Conservation (phyloP, 2,888 invertebrate species). For the Melitaea athalia region DNA sequence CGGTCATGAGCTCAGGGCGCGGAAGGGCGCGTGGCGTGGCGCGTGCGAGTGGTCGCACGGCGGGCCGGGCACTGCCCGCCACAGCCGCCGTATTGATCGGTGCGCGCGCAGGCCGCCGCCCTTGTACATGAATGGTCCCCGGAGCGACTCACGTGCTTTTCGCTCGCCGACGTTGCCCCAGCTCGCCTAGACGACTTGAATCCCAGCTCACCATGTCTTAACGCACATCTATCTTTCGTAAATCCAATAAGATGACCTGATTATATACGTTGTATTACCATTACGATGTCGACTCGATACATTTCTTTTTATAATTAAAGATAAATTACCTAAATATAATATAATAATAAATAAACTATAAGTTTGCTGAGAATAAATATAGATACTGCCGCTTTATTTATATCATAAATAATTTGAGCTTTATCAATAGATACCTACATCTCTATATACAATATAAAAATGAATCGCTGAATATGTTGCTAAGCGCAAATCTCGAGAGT, state of each 20-base stretch:
- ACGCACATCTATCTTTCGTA: neutral
- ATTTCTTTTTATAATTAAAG: neutral
- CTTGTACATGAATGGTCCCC: slow-evolving; percentile 74
- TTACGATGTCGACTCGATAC: neutral
- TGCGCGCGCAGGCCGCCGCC: slow-evolving; percentile 69
- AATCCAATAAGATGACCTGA: neutral
- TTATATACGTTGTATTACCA: neutral
- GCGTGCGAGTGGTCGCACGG: slow-evolving; percentile 64
- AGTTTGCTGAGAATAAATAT: too few species aligned
- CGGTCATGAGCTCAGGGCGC: slow-evolving; percentile 66
- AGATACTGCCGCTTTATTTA: too few species aligned
- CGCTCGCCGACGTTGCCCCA: slow-evolving; percentile 41
- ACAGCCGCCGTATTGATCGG: slow-evolving; percentile 66
- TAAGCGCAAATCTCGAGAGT: too few species aligned
- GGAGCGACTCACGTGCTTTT: slow-evolving; percentile 73
- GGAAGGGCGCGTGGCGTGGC: slow-evolving; percentile 47
- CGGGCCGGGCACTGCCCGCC: slow-evolving; percentile 74
- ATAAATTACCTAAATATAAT: too few species aligned
- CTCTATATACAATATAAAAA: too few species aligned
- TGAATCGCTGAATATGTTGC: too few species aligned
- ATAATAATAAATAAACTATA: too few species aligned
- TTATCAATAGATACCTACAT: too few species aligned
- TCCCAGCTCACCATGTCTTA: slow-evolving; percentile 38
- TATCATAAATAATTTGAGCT: too few species aligned
- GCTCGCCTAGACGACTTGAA: slow-evolving; percentile 42